A percentile compares a stretch with the other conserved stretches of the same genome.
Evolutionary conservation across 2,888 invertebrate genomes (phyloP).

Genomic region (Ormyrus labotus): DNA sequence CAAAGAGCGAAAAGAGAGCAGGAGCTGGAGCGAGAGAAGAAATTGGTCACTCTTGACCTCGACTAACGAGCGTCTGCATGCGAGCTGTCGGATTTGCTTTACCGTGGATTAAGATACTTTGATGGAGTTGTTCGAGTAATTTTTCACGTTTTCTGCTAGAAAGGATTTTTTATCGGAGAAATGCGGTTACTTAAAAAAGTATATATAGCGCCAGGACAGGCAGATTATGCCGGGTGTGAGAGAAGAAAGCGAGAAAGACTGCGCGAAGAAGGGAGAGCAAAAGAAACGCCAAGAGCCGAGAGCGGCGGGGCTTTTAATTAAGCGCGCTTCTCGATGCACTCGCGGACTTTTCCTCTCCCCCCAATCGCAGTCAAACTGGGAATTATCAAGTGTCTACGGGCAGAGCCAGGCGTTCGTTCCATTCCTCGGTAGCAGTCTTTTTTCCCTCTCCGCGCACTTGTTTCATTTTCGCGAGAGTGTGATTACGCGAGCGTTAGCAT

Average conservation of each 20-base stretch:
- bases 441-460: neutral
- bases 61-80: too few species aligned
- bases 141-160: too few species aligned
- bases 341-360: slow-evolving; percentile 62
- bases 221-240: slow-evolving; percentile 24
- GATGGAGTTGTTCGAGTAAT: too few species aligned
- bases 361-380: slow-evolving; percentile 18
- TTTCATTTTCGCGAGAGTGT: neutral
- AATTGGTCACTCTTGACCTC: too few species aligned
- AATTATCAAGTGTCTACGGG: neutral
- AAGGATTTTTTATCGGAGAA: too few species aligned
- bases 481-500: slow-evolving; percentile 23
- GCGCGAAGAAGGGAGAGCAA: neutral
- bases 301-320: slow-evolving; percentile 71
- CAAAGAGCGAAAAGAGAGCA: slow-evolving; percentile 4
- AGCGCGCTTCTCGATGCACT: slow-evolving; percentile 71
- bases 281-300: slow-evolving; percentile 45
- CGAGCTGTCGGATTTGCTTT: too few species aligned
- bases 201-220: neutral
- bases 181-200: too few species aligned
- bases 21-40: neutral
- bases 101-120: too few species aligned
- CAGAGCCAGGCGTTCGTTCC: slow-evolving; percentile 22
- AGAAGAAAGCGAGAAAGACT: slow-evolving; percentile 40
- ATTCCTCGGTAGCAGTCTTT: neutral